Percentiles rank a stretch among this genome's conserved stretches.
phyloP scores from a whole-genome alignment of 64 coral and sea anemone genomes.

The Porites australiensis region DNA sequence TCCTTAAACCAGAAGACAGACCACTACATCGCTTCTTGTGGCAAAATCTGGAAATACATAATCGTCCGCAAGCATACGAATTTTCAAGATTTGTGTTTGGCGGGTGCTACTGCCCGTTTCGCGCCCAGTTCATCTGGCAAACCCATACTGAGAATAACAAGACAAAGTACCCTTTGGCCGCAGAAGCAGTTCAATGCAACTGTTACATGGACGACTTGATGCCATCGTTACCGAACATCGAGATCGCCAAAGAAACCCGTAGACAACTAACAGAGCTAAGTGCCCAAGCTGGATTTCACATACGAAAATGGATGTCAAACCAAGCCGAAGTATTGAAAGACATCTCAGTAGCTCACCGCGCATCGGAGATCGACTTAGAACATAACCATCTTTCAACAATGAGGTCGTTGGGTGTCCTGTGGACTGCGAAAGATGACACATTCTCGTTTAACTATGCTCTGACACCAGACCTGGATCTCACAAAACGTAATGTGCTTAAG shows the following conservation, averaged over 20 bases:
- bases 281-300: constrained; percentile 56
- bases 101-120: constrained; percentile 83
- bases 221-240: constrained; percentile 34
- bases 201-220: constrained; percentile 69
- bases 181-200: constrained; percentile 25
- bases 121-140: constrained; percentile 80
- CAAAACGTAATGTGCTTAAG: constrained; percentile 61
- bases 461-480: background rate
- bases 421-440: background rate
- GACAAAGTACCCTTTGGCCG: constrained; percentile 54
- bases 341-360: constrained; percentile 30
- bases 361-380: background rate
- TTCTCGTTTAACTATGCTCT: background rate
- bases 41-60: constrained; percentile 38
- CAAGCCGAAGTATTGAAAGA: constrained; percentile 54
- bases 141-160: constrained; percentile 46
- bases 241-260: constrained; percentile 32
- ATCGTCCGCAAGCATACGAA: constrained; percentile 46
- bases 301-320: constrained; percentile 77
- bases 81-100: constrained; percentile 74
- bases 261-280: constrained; percentile 49
- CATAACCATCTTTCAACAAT: background rate
- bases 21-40: constrained; percentile 80
- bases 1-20: constrained; percentile 49
- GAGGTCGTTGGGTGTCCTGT: background rate